These are phyloP conservation scores for Gopherus evgoodei DNA, from an alignment of 2,113 vertebrate species.

Conservation along the genomic window DNA sequence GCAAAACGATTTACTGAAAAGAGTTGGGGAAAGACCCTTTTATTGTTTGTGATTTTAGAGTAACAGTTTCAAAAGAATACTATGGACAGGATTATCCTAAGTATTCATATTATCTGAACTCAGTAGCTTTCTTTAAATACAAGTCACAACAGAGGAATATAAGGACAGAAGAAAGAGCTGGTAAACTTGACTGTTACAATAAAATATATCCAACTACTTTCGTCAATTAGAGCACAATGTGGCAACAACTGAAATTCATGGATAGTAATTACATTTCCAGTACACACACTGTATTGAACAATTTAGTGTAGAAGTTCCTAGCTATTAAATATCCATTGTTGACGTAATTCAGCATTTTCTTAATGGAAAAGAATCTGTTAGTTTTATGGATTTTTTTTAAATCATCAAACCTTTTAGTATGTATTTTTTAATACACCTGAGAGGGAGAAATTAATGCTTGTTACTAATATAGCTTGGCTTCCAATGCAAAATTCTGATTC, in stretches of 20 bases:
- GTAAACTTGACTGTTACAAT: neutral
- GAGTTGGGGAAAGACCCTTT: constrained; percentile 34
- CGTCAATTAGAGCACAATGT: neutral
- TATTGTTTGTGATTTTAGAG: neutral
- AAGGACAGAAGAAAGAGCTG: neutral
- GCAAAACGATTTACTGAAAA: constrained; percentile 94
- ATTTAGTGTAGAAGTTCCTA: neutral
- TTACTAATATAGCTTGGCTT: neutral
- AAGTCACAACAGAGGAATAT: neutral
- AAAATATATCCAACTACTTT: neutral
- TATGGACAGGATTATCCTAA: neutral
- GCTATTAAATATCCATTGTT: neutral
- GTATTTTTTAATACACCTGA: neutral
- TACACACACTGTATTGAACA: neutral
- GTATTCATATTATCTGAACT: neutral
- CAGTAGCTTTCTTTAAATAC: neutral
- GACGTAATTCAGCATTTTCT: neutral
- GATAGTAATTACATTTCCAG: neutral
- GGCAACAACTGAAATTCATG: neutral
- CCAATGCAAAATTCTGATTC: neutral
- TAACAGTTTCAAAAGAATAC: neutral
- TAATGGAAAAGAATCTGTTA: neutral
- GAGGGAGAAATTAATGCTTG: neutral
- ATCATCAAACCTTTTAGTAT: neutral
- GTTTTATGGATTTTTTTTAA: neutral